A percentile compares a stretch with the other conserved stretches of the same genome.
phyloP scores from a whole-genome alignment of 2,888 invertebrate genomes.

The Dysmachus trigonus region DNA sequence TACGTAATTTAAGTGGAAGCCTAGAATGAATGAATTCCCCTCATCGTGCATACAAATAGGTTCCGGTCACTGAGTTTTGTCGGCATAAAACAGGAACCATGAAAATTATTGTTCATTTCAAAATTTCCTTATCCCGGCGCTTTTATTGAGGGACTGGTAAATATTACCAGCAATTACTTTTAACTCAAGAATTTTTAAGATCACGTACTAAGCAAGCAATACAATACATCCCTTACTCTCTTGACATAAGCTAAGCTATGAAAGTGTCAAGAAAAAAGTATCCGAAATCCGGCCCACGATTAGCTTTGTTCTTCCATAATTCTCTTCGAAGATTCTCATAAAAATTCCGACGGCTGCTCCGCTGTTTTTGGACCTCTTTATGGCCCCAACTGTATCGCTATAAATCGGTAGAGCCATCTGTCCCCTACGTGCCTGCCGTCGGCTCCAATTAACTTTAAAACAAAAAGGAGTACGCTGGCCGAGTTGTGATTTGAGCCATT shows the following conservation, averaged over 20 bases:
- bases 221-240: neutral
- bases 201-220: neutral
- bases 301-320: neutral
- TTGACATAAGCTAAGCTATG: neutral
- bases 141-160: neutral
- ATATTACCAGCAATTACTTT: neutral
- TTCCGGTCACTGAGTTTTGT: neutral
- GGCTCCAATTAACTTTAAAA: slow-evolving; percentile 15
- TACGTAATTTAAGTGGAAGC: neutral
- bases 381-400: neutral
- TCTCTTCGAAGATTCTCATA: neutral
- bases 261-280: neutral
- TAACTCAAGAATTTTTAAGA: neutral
- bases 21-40: neutral
- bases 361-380: neutral
- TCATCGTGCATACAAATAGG: neutral
- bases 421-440: neutral
- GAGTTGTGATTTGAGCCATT: neutral
- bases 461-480: neutral
- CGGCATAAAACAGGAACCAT: neutral
- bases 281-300: neutral
- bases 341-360: neutral
- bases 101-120: neutral
- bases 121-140: neutral
- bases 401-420: slow-evolving; percentile 5